phyloP scores from a whole-genome alignment of 1,140 invertebrate genomes.

The Drosophila repleta region DNA sequence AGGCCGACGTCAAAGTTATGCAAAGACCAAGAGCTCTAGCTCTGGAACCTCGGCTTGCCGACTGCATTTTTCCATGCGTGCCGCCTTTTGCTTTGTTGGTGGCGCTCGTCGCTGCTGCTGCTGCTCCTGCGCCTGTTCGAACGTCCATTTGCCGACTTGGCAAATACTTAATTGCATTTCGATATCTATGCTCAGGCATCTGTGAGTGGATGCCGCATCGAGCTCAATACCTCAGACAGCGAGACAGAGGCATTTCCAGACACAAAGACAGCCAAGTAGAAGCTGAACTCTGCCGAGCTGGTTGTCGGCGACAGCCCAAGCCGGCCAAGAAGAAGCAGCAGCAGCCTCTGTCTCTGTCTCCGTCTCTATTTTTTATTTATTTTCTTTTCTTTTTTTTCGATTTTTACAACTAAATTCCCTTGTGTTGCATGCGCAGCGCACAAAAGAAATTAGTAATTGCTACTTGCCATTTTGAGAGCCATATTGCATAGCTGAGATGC shows the following conservation, averaged over 20 bases:
- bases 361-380: too few species aligned
- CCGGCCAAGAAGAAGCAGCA: too few species aligned
- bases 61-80: slow-evolving; percentile 77
- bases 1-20: slow-evolving; percentile 65
- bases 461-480: slow-evolving; percentile 71
- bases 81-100: slow-evolving; percentile 78
- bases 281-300: not conserved
- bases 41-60: slow-evolving; percentile 17
- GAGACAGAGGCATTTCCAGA: slow-evolving; percentile 33
- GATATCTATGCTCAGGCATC: slow-evolving; percentile 83
- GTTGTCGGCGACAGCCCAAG: not conserved
- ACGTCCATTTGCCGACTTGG: slow-evolving; percentile 74
- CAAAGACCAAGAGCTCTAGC: slow-evolving; percentile 41
- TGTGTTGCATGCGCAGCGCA: slow-evolving; percentile 69
- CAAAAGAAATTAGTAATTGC: slow-evolving; percentile 80
- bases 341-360: too few species aligned
- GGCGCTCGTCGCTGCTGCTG: slow-evolving; percentile 54
- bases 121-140: slow-evolving; percentile 11
- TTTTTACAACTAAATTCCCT: slow-evolving; percentile 80
- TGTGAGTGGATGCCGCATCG: slow-evolving; percentile 72
- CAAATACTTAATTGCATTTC: slow-evolving; percentile 84
- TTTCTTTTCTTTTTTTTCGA: slow-evolving; percentile 32
- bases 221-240: slow-evolving; percentile 40
- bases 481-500: slow-evolving; percentile 52
- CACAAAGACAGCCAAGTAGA: slow-evolving; percentile 23